Conservation (phyloP, 2,113 vertebrate species). For the Dicentrarchus labrax region DNA sequence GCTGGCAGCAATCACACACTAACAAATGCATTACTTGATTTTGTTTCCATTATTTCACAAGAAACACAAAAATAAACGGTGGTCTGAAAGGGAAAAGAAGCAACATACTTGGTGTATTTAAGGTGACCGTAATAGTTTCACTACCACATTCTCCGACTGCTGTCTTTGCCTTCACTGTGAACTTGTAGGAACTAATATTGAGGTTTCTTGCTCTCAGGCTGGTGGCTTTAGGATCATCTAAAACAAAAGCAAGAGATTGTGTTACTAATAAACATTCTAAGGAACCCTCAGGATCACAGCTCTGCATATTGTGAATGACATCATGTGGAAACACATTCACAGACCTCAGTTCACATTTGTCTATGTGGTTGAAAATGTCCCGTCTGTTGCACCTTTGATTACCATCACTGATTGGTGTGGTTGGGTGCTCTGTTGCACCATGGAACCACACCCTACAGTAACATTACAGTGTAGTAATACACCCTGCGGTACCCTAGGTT, state of each 20-base stretch:
- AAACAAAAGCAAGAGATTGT: not conserved
- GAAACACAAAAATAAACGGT: not conserved
- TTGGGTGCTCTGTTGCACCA: not conserved
- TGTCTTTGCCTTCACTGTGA: conserved; percentile 69
- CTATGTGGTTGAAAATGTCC: too few relatives aligned
- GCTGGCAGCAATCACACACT: too few relatives aligned
- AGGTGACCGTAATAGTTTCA: rapidly evolving
- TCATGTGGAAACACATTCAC: too few relatives aligned
- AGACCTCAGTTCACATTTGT: too few relatives aligned
- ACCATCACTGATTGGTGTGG: not conserved
- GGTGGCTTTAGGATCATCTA: conserved; percentile 35
- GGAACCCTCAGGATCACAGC: not conserved
- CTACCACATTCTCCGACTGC: conserved; percentile 58
- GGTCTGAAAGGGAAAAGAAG: not conserved
- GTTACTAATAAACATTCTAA: not conserved
- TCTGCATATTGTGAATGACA: too few relatives aligned
- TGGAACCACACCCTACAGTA: not conserved
- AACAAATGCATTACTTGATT: not conserved
- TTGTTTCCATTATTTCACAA: not conserved
- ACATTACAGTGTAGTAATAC: not conserved
- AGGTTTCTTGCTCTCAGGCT: conserved; percentile 58
- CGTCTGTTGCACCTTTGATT: too few relatives aligned
- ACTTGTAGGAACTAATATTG: conserved; percentile 34
- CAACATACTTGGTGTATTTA: conserved; percentile 52
- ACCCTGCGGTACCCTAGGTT: too few relatives aligned